These are phyloP conservation scores for Sitobion miscanthi DNA, from an alignment of 1,140 invertebrate genomes.

Conservation along the genomic window DNA sequence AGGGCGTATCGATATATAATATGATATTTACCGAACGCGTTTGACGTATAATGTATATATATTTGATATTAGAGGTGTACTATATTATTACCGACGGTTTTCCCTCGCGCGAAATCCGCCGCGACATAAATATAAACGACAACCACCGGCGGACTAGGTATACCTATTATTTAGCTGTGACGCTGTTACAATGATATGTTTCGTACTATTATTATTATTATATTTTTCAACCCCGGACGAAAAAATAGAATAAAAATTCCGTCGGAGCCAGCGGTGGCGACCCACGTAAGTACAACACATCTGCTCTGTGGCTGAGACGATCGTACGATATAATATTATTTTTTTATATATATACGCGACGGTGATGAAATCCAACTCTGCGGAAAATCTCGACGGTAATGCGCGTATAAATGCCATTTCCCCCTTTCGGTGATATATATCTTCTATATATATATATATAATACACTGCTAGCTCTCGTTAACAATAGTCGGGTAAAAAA, in stretches of 20 bases:
- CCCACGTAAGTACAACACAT: background rate
- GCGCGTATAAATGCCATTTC: conserved; percentile 43
- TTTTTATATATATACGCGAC: background rate
- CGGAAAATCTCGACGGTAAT: conserved; percentile 41
- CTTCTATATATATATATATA: background rate
- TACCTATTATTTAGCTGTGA: background rate
- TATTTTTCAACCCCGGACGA: background rate
- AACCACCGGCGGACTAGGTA: background rate
- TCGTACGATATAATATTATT: background rate
- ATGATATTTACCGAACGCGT: background rate
- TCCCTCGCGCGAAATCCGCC: background rate
- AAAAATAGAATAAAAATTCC: background rate
- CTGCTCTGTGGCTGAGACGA: background rate
- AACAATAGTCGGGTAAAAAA: conserved; percentile 44
- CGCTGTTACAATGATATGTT: background rate
- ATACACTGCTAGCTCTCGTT: conserved; percentile 3
- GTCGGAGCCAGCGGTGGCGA: background rate
- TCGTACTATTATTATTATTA: background rate
- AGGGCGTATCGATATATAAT: no score
- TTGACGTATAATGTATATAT: background rate
- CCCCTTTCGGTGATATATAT: conserved; percentile 18
- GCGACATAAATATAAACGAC: background rate
- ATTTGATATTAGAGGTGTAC: background rate
- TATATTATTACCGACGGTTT: background rate
- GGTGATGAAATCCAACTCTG: conserved; percentile 37